Evolutionary conservation across 1,140 invertebrate genomes (phyloP).

Genomic region (Chymomyza costata): DNA sequence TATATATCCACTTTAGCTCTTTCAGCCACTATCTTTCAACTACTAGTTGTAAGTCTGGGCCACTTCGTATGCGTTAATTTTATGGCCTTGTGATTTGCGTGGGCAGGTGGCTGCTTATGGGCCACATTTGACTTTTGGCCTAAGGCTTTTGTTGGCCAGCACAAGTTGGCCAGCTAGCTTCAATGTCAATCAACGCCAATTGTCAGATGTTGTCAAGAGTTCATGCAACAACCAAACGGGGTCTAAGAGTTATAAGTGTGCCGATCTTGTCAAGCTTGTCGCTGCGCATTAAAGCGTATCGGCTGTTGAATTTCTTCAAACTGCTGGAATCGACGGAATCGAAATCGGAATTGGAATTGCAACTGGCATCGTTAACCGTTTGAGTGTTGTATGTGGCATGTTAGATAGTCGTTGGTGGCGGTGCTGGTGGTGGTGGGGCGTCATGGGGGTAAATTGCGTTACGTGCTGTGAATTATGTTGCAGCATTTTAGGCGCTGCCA

Average conservation of each 20-base stretch:
- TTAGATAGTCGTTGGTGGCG: not conserved
- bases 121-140: no score
- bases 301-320: no score
- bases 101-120: no score
- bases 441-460: conserved; percentile 38
- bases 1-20: not conserved
- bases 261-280: conserved; percentile 4
- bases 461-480: conserved; percentile 45
- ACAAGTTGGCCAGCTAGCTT: no score
- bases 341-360: no score
- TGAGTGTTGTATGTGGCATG: no score
- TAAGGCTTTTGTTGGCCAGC: conserved; percentile 1
- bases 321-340: no score
- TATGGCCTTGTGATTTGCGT: conserved; percentile 30
- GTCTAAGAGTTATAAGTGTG: no score
- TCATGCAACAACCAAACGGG: conserved; percentile 9
- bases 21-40: not conserved
- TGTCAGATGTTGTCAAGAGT: conserved; percentile 9
- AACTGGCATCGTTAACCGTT: no score
- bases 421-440: conserved; percentile 8
- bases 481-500: conserved; percentile 41
- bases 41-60: not conserved
- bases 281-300: conserved; percentile 37
- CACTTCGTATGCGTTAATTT: conserved; percentile 24
- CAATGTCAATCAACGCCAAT: conserved; percentile 29